Evolutionary conservation across 1,140 invertebrate species (phyloP), one percentile per base, ranked within the genome.

Genomic region (Pinna nobilis): DNA sequence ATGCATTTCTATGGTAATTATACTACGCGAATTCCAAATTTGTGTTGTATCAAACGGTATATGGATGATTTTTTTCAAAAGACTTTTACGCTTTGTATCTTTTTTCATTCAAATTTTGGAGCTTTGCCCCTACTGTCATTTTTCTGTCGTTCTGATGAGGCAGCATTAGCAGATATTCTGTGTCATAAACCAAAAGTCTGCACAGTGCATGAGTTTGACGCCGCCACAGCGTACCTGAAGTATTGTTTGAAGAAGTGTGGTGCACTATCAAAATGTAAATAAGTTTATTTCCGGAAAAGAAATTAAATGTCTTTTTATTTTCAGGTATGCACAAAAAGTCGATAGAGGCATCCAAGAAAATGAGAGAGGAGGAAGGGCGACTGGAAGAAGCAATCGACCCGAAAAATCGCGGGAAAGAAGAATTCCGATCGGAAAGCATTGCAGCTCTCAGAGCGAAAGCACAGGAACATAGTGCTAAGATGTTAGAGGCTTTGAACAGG

Each of bases 251-350:
- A 20, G n/a, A n/a, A 6, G n/a, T 18, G 51, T 13, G 28, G 18
- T 13, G 15, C 15, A n/a, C n/a, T 23, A n/a, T 23, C 28, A 3
- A 55, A 20, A 3, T 55, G 51, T 23, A 15, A n/a, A 20, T 23
- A 18, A 30, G 9, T 11, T 41, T 41, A 11, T 64, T 41, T 7
- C 37, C 25, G 15, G 41, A 47, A 28, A 25, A 25, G n/a, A 47
- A 0, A 25, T 44, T 13, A 44, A 15, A 64, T 44, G 2, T 47
- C 9, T 51, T 64, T 55, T 32, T 53, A 59, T 44, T 71, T 81
- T 33, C 91, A 97, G 98, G 97, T 86, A 99, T 99, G 98, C 98
- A 99, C 90, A 95, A 97, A 82, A 99, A 99, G 90, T 98, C 96
- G 25, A 88, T 98, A 77, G 97, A 99, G 91, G 97, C 97, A 23